Percentiles rank a stretch among this genome's conserved stretches.
These are phyloP conservation scores for Arvicanthis niloticus DNA, from an alignment of 2,113 vertebrate species.

Conservation along the genomic window DNA sequence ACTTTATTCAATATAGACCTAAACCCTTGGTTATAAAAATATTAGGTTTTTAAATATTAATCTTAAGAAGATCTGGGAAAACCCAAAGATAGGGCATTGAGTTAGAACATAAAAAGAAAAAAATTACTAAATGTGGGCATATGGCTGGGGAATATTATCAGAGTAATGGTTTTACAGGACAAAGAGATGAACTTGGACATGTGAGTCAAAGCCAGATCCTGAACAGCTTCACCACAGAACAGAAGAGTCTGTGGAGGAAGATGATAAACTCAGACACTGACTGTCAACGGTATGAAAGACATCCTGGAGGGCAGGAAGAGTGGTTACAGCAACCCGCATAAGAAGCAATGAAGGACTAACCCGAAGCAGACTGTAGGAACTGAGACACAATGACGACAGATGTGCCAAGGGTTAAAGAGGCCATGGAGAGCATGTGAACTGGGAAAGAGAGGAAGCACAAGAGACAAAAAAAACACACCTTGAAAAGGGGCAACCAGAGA, in stretches of 20 bases:
- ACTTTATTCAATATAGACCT: not conserved
- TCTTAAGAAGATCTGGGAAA: not conserved
- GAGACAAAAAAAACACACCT: not conserved
- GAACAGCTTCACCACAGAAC: not conserved
- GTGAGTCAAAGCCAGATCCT: not conserved
- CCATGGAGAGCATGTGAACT: not conserved
- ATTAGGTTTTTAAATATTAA: not conserved
- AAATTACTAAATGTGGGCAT: not conserved
- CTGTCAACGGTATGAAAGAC: not conserved
- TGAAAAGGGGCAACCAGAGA: not conserved
- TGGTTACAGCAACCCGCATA: not conserved
- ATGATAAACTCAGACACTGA: not conserved
- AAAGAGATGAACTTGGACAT: not conserved
- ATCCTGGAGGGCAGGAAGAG: not conserved
- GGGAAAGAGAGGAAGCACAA: not conserved
- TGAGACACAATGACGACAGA: accelerated
- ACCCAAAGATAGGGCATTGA: not conserved
- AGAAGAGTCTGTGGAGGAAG: not conserved
- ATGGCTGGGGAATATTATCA: not conserved
- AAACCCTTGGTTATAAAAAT: not conserved
- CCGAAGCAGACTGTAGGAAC: not conserved
- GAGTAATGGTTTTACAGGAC: not conserved
- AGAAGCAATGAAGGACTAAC: not conserved
- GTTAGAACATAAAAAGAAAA: not conserved
- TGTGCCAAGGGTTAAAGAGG: not conserved